Percentiles rank a stretch among this genome's conserved stretches.
phyloP scores from a whole-genome alignment of 2,888 invertebrate genomes.

The Caenorhabditis drosophilae region DNA sequence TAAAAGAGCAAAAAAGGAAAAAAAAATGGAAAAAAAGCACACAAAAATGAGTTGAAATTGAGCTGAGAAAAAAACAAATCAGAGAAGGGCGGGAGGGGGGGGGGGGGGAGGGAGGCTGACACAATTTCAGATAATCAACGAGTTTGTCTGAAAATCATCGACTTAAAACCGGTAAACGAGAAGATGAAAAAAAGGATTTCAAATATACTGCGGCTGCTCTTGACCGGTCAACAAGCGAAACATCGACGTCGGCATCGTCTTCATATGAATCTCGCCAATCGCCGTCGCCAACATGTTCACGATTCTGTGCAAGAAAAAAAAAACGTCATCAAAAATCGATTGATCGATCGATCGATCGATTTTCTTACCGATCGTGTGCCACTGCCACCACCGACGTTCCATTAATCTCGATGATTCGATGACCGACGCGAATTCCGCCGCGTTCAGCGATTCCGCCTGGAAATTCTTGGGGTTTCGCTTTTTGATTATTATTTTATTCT shows the following conservation, averaged over 20 bases:
- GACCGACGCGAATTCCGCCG: conserved; percentile 97
- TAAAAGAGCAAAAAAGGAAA: no score
- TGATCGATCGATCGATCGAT: no score
- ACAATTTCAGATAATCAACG: no score
- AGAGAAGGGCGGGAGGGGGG: no score
- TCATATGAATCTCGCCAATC: conserved; percentile 99
- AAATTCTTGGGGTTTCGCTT: conserved; percentile 5
- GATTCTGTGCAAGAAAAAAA: conserved; percentile 76
- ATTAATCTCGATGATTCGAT: conserved; percentile 88
- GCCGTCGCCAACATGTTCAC: conserved; percentile 98
- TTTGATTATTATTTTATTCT: no score
- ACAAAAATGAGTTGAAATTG: no score
- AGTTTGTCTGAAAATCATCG: no score
- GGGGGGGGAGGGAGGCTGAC: no score
- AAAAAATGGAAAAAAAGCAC: no score
- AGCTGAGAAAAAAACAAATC: no score
- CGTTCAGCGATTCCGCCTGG: conserved; percentile 95
- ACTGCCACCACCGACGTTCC: conserved; percentile 99
- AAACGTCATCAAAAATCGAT: no score
- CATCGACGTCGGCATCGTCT: conserved; percentile 99
- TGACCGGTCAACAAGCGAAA: conserved; percentile 97
- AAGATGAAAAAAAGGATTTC: conserved; percentile 3
- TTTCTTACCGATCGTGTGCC: conserved; percentile 84
- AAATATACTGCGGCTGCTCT: conserved; percentile 96
- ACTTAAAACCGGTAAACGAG: no score